These are phyloP conservation scores for Crotophaga sulcirostris DNA, from an alignment of 2,113 vertebrate species.

Conservation along the genomic window DNA sequence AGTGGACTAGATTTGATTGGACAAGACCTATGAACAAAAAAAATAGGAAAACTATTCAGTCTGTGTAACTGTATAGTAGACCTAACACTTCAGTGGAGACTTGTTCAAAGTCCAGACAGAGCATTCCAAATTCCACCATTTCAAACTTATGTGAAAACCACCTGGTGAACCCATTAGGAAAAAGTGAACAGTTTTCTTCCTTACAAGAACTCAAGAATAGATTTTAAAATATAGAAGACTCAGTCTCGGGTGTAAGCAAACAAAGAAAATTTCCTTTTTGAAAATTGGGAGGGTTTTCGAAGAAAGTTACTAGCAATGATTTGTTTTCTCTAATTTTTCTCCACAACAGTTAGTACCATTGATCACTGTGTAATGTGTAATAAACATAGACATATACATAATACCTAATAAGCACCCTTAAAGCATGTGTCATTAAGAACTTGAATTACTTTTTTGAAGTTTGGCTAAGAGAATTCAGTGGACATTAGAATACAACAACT, in stretches of 20 bases:
- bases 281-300: not conserved
- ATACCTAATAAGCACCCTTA: not conserved
- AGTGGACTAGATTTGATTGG: slow-evolving; percentile 22
- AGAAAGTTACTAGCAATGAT: not conserved
- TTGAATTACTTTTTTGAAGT: slow-evolving; percentile 1
- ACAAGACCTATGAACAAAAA: not conserved
- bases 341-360: not conserved
- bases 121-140: slow-evolving; percentile 22
- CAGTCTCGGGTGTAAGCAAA: not conserved
- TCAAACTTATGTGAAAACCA: slow-evolving; percentile 38
- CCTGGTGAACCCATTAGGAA: slow-evolving; percentile 60
- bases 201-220: not conserved
- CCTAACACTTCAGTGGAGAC: not conserved
- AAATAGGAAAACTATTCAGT: not conserved
- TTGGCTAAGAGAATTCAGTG: not conserved
- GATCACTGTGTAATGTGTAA: not conserved
- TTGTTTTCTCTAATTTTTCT: not conserved
- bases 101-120: not conserved
- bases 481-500: not conserved
- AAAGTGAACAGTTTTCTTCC: slow-evolving; percentile 30
- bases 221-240: not conserved
- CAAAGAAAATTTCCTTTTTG: not conserved
- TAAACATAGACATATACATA: not conserved
- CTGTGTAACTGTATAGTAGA: not conserved
- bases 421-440: not conserved